These are phyloP conservation scores for Caenorhabditis auriculariae DNA, from an alignment of 2,888 invertebrate genomes.

Conservation along the genomic window DNA sequence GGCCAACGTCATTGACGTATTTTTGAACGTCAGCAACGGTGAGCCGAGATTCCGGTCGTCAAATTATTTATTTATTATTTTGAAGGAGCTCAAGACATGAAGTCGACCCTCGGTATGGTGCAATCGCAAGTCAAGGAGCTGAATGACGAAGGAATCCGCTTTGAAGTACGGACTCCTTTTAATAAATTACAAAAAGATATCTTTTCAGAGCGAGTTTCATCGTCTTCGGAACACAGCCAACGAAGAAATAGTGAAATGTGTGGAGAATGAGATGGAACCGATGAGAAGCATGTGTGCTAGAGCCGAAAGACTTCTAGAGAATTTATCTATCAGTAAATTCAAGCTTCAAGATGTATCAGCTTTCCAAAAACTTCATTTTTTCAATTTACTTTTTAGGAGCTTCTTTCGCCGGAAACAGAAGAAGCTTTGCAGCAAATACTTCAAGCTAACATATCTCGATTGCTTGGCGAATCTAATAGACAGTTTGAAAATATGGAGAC, in stretches of 20 bases:
- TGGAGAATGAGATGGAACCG: constrained; percentile 48
- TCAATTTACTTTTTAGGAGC: constrained; percentile 25
- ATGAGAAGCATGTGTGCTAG: constrained; percentile 44
- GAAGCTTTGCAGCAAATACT: constrained; percentile 36
- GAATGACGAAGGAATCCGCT: constrained; percentile 3
- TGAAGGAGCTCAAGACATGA: constrained; percentile 3
- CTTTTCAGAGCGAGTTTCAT: constrained; percentile 41
- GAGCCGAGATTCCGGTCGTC: no score
- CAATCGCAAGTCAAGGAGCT: neutral
- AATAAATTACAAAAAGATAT: constrained; percentile 2
- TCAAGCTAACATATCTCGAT: constrained; percentile 35
- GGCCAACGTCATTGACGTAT: constrained; percentile 51
- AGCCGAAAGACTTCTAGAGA: constrained; percentile 43
- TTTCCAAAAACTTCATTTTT: neutral
- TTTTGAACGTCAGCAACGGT: constrained; percentile 44
- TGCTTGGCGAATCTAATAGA: constrained; percentile 32
- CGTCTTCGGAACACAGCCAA: constrained; percentile 44
- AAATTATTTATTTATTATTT: neutral
- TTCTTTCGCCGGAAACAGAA: constrained; percentile 27
- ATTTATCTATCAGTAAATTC: constrained; percentile 36
- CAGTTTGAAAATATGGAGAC: constrained; percentile 37
- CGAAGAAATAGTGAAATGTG: constrained; percentile 37
- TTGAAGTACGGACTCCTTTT: constrained; percentile 1
- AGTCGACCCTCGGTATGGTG: neutral
- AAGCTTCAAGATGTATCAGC: constrained; percentile 16